Evolutionary conservation across 2,797 vertebrate species (phyloP), one percentile per base, ranked within the genome.

Genomic region (Fistularia tabacaria): DNA sequence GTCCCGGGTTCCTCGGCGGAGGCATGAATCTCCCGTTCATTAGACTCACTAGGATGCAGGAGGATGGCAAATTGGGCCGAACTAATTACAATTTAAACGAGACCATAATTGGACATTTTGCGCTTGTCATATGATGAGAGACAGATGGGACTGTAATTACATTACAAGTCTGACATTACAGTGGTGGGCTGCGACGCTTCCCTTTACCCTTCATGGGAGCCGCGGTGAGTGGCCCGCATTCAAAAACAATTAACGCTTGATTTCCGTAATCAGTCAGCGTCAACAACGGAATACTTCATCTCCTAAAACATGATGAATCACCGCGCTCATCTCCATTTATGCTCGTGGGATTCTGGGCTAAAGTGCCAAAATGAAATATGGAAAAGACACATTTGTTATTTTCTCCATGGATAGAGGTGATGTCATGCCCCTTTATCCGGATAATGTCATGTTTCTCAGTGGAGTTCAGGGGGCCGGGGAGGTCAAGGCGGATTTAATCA

Each of bases 91-190:
- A 92, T 92, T 94, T 94, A 95, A 97, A 98, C 92, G 92, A 95
- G 96, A 95, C 90, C 93, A 94, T 98, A 98, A 98, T 98, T 98
- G 95, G 93, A 97, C 94, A 96, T 98, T 98, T 96, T 98, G 91
- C 90, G 92, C 93, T 98, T 95, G 85, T 98, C 96, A 95, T 91
- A 93, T 91, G 91, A 93, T 94, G 93, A 94, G 91, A 97, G 95
- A 98, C 96, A 98, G 95, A 97, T 98, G 96, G 95, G 90, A 87
- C 77, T 83, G 93, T 96, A 98, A 98, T 98, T 96, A 94, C 94
- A 95, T 95, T 95, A 97, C 92, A 92, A 92, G 92, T 93, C 89
- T 95, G 94, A 94, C 93, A 94, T 94, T 92, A 93, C 81, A 87
- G 82, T 49, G 51, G 70, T 61, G 72, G 66, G 69, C 82, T 66